Base-by-base conservation (phyloP, 1,140 invertebrate species). In the Scaptomyza montana region DNA sequence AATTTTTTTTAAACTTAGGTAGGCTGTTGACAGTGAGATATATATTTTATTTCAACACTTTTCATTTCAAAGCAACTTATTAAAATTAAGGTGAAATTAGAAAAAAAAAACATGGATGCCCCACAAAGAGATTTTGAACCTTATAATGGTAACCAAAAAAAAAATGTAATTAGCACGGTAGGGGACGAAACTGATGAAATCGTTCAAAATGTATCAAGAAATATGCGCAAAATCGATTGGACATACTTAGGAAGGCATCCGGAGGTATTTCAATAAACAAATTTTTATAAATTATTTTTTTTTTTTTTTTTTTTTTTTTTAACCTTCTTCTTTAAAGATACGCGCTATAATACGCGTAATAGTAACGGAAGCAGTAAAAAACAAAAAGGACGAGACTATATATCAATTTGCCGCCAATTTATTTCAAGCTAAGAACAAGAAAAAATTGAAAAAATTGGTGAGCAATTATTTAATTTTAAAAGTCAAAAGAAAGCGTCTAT, bases 271-370 rank as follows among this genome's bases (percentile, higher is more conserved):
- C 0, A 41, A n/a, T 3, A 6, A 33, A 33, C 5, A 6, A 33
- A 33, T 33, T 33, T 33, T 6, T 33, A 33, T 33, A 30, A 30
- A 5, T 3, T 21, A 51, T 45, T 30, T 6, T 12, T 25, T 19
- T 16, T n/a, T 0, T 12, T 25, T 19, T 16, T n/a, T 0, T 12
- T 25, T 19, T 16, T n/a, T 12, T 25, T 19, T 16, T n/a, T 0
- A 5, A n/a, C 4, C n/a, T 43, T 43, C 0, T 3, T 43, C 3
- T 25, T 25, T 25, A 3, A 25, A n/a, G 72, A 16, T 84, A 2
- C 64, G 80, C 10, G 80, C 80, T n/a, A 84, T 84, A 21, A 78
- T 81, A 30, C 71, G 78, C 1, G 67, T 76, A 0, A 81, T 84
- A 16, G 21, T 61, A 16, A 70, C 47, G 4, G 67, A 78, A 55